Evolutionary conservation across 2,888 invertebrate species (phyloP), one percentile per base, ranked within the genome.

Genomic region (Tuberolachnus salignus): DNA sequence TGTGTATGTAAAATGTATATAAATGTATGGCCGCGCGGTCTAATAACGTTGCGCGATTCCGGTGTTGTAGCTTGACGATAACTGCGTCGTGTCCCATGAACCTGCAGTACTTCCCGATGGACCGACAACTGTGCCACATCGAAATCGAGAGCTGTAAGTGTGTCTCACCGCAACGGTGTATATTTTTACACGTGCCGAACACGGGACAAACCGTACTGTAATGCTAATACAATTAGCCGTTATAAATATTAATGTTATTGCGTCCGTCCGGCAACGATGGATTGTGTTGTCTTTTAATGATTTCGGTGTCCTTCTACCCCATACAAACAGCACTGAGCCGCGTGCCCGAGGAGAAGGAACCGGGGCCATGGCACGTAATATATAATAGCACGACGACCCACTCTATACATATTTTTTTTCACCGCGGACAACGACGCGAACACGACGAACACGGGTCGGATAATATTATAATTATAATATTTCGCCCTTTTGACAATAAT

Each of bases 71-170:
- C 86, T 90, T 97, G 87, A 97, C 96, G 83, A 94, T 97, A 84
- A 97, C 96, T 82, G 95, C 95, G 83, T 94, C 95, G 83, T 97
- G 97, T 87, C 95, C 95, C 81, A 96, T 97, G 96, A 94, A 95
- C 86, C 90, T 97, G 71, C 94, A 96, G 86, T 96, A 95, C 87
- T 97, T 96, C 86, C 97, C 97, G 53, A 95, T 97, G 95, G 97
- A 97, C 87, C 91, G 94, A 83, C 97, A 97, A 86, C 87, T 95
- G 83, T 97, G 97, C 87, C 93, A 94, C 86, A 94, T 97, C 86
- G 95, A 95, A 89, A 95, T 97, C 84, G 96, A 97, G 90, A 96
- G 96, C 90, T 97, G 97, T 97, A 93, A 95, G 96, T 95, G 92
- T 57, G 3, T n/a, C n/a, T 46, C 14, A 8, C 46, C 8, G 23